These are phyloP conservation scores for Heliangelus exortis DNA, from an alignment of 2,797 vertebrate genomes.

Conservation along the genomic window DNA sequence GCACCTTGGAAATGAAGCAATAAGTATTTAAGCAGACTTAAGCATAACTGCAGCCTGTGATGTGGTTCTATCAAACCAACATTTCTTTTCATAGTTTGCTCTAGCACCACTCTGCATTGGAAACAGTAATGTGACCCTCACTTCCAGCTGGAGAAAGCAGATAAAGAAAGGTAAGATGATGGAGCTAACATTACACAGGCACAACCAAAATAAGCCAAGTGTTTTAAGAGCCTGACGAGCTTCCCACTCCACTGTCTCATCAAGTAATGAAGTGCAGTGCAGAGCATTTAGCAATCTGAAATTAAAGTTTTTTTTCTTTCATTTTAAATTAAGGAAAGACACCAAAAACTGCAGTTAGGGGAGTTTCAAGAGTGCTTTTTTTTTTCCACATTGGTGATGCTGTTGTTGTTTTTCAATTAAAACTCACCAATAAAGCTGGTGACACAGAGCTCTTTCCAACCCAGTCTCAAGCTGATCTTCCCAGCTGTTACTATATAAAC, in stretches of 20 bases:
- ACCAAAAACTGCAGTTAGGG: neutral
- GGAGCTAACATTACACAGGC: neutral
- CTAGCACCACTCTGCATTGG: neutral
- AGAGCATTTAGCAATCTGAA: neutral
- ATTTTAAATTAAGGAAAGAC: neutral
- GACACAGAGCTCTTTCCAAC: neutral
- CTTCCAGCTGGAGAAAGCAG: neutral
- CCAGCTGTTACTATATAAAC: neutral
- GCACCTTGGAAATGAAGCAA: neutral
- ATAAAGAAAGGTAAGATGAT: neutral
- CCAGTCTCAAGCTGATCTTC: neutral
- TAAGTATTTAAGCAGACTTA: neutral
- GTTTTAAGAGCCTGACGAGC: neutral
- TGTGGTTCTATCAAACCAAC: neutral
- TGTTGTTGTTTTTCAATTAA: neutral
- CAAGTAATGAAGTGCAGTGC: neutral
- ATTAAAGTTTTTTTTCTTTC: neutral
- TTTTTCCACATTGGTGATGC: neutral
- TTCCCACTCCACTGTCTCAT: neutral
- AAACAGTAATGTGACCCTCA: neutral
- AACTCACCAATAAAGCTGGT: neutral
- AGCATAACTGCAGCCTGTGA: neutral
- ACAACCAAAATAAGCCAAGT: neutral
- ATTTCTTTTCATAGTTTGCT: neutral
- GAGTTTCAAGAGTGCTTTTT: neutral